Percentiles rank a stretch among this genome's conserved stretches.
These are phyloP conservation scores for Melolontha melolontha DNA, from an alignment of 2,888 invertebrate genomes.

Conservation along the genomic window DNA sequence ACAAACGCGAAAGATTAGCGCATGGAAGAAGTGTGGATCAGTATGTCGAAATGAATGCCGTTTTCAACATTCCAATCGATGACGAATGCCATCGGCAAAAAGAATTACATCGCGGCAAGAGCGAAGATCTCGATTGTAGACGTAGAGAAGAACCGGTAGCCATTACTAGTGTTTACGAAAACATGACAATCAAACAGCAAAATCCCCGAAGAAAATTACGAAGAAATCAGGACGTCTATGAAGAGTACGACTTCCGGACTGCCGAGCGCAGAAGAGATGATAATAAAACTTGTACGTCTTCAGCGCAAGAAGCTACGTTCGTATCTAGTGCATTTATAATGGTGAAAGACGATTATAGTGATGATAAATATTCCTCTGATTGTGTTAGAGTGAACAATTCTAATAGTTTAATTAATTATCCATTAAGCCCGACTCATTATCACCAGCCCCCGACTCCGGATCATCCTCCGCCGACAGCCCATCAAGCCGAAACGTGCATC, in stretches of 20 bases:
- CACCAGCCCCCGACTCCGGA: slow-evolving; percentile 94
- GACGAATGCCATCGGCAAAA: slow-evolving; percentile 59
- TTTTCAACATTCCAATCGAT: slow-evolving; percentile 65
- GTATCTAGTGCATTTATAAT: slow-evolving; percentile 70
- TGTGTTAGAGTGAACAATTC: slow-evolving; percentile 55
- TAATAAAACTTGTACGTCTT: slow-evolving; percentile 47
- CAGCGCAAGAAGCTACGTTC: slow-evolving; percentile 65
- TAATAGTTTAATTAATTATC: slow-evolving; percentile 64
- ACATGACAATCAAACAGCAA: slow-evolving; percentile 77
- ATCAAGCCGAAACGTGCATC: slow-evolving; percentile 89
- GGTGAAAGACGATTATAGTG: slow-evolving; percentile 66
- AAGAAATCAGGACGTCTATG: slow-evolving; percentile 72
- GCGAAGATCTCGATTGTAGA: slow-evolving; percentile 63
- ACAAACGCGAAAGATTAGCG: slow-evolving; percentile 68
- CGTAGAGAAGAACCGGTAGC: slow-evolving; percentile 75
- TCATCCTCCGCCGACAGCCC: slow-evolving; percentile 92
- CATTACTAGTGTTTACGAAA: slow-evolving; percentile 80
- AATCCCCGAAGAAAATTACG: slow-evolving; percentile 79
- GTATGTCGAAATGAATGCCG: slow-evolving; percentile 80
- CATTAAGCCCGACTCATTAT: slow-evolving; percentile 90
- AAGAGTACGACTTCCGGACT: slow-evolving; percentile 69
- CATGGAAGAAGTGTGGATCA: slow-evolving; percentile 83
- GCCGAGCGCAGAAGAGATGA: slow-evolving; percentile 59
- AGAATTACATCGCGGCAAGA: slow-evolving; percentile 64
- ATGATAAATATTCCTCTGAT: slow-evolving; percentile 54